A percentile compares a stretch with the other conserved stretches of the same genome.
phyloP scores from a whole-genome alignment of 2,797 vertebrate genomes.

The Nasua narica region DNA sequence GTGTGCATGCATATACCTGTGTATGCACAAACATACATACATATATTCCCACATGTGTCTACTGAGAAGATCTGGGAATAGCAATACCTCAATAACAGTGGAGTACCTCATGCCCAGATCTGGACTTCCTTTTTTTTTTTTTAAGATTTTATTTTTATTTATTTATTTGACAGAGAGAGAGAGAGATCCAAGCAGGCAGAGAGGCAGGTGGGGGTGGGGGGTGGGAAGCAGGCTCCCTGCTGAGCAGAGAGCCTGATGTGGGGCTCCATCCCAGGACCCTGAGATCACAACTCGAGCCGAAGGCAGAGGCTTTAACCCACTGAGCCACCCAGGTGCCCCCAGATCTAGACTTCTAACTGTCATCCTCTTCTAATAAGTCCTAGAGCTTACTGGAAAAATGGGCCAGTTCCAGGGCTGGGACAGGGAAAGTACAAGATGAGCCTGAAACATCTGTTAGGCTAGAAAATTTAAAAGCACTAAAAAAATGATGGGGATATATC shows the following conservation, averaged over 20 bases:
- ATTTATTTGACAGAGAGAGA: too few species aligned
- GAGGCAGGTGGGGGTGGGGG: too few species aligned
- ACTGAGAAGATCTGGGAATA: neutral
- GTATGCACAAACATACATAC: too few species aligned
- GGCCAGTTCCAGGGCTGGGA: neutral
- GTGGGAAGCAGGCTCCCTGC: too few species aligned
- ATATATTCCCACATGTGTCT: neutral
- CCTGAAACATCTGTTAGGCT: neutral
- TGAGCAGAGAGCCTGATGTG: too few species aligned
- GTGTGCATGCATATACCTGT: neutral
- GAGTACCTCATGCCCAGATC: neutral
- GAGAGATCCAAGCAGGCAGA: too few species aligned
- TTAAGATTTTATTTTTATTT: too few species aligned
- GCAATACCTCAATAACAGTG: neutral
- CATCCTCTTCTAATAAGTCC: neutral
- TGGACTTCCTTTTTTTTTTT: too few species aligned
- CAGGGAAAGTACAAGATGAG: neutral
- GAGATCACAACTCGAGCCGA: too few species aligned
- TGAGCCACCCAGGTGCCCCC: too few species aligned
- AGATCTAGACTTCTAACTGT: neutral
- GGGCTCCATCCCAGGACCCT: too few species aligned
- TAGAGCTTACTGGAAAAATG: neutral
- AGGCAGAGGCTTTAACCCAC: too few species aligned
- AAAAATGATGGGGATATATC: neutral
- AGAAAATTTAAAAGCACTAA: neutral